Base-by-base conservation (phyloP, 2,113 vertebrate genomes). In the Amblyopsis rosae region DNA sequence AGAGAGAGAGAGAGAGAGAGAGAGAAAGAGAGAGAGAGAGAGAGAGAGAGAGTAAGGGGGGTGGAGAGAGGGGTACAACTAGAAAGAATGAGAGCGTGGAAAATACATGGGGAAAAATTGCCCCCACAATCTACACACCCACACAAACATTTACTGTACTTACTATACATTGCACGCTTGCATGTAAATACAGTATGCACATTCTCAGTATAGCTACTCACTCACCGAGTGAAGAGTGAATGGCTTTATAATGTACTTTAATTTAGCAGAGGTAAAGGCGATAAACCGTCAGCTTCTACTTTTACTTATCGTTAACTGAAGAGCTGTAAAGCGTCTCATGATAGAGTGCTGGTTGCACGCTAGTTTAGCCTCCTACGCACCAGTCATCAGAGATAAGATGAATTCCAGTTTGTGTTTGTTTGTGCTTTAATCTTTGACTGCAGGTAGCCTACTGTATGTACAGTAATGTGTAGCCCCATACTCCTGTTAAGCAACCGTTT, bases 181-280 rank as follows among this genome's bases (percentile, higher is more conserved):
- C 57, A 0, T 8, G 61, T 13, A 59, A 12, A 68, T 33, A 67
- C 26, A 26, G 26, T 51, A 56, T 41, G 51, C 53, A 26, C 10
- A n/a, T 4, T 26, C 47, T 9, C 47, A 4, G 5, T 49, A 48
- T 13, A 61, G 19, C 58, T 35, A 58, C 16, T 53, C 45, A 26
- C 17, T 59, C 49, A 69, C 68, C 35, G 26, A 51, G 70, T 67
- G 58, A 83, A 62, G 69, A 77, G 64, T 61, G 75, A 75, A 75
- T 77, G 47, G 62, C 62, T 86, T 73, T 79, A 66, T 19, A 19
- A 26, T 49, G 46, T 15, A 35, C 13, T 59, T 33, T 19, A 10
- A 70, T 86, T 80, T 79, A 71, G 81, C 49, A 81, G 13, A 70
- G 53, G 55, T 67, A 72, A 12, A 74, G 5, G 53, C 16, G 1